These are phyloP conservation scores for Chaenodraco wilsoni DNA, from an alignment of 2,797 vertebrate genomes.

Conservation along the genomic window DNA sequence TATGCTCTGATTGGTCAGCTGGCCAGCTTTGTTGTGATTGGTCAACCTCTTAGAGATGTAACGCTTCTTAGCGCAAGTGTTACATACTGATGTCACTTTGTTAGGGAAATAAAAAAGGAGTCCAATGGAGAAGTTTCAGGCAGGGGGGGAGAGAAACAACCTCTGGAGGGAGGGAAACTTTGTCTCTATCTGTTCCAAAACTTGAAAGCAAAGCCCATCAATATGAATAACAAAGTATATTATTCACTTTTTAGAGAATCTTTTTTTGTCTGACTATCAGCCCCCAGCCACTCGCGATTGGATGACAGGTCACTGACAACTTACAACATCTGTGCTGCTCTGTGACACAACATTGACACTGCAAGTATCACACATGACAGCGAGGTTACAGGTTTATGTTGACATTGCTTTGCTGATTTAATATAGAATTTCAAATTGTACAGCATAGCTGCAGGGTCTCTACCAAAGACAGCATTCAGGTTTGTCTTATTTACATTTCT, in stretches of 20 bases:
- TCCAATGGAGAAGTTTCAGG: too few relatives aligned
- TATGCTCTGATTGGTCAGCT: too few relatives aligned
- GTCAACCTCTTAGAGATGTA: too few relatives aligned
- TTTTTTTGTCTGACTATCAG: background rate
- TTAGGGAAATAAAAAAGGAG: too few relatives aligned
- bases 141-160: too few relatives aligned
- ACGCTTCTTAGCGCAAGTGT: too few relatives aligned
- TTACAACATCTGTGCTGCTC: background rate
- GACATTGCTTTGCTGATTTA: constrained; percentile 14
- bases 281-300: background rate
- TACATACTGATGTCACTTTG: too few relatives aligned
- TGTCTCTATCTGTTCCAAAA: background rate
- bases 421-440: constrained; percentile 21
- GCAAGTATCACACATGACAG: background rate
- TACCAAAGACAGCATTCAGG: background rate
- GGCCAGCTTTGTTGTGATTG: too few relatives aligned
- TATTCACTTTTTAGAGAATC: background rate
- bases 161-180: too few relatives aligned
- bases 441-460: constrained; percentile 14
- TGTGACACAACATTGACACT: background rate
- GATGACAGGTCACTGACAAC: constrained; percentile 2
- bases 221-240: background rate
- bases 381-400: background rate
- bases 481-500: constrained; percentile 21
- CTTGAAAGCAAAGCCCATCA: background rate